Conservation (phyloP, 1,140 invertebrate species). For the Aphelenchoides avenae region DNA sequence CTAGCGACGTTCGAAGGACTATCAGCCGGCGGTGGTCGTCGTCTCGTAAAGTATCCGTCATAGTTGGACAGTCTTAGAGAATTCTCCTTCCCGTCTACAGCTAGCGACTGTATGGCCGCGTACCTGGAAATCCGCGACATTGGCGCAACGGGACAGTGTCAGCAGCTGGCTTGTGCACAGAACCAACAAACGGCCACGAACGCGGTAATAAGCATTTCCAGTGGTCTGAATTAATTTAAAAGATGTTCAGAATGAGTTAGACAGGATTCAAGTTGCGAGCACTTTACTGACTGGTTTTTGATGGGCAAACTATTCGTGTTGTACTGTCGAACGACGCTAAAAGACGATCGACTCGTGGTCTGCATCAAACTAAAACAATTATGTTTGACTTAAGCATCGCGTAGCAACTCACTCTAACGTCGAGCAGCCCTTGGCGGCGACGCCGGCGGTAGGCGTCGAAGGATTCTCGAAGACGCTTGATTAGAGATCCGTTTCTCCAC, state of each 20-base stretch:
- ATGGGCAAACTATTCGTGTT: slow-evolving; percentile 25
- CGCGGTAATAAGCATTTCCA: slow-evolving; percentile 17
- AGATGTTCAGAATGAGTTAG: slow-evolving; percentile 32
- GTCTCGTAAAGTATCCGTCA: slow-evolving; percentile 24
- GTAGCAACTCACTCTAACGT: too few relatives aligned
- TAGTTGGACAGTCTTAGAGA: slow-evolving; percentile 8
- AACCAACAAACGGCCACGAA: slow-evolving; percentile 16
- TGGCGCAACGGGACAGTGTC: slow-evolving; percentile 41
- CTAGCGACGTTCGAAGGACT: slow-evolving; percentile 31
- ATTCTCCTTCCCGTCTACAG: slow-evolving; percentile 48
- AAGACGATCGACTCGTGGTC: too few relatives aligned
- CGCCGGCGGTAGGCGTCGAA: too few relatives aligned
- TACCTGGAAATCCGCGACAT: slow-evolving; percentile 54
- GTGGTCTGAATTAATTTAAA: not conserved
- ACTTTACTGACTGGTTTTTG: slow-evolving; percentile 25
- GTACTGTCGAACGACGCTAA: too few relatives aligned
- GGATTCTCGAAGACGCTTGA: too few relatives aligned
- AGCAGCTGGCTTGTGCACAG: slow-evolving; percentile 51
- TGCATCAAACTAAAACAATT: too few relatives aligned
- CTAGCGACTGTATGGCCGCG: slow-evolving; percentile 44
- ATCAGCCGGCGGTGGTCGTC: slow-evolving; percentile 40
- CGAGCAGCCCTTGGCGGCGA: too few relatives aligned
- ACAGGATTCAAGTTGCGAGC: slow-evolving; percentile 35
- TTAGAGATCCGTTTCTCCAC: too few relatives aligned
- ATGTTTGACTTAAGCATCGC: too few relatives aligned